Evolutionary conservation across 1,140 invertebrate species (phyloP), one percentile per base, ranked within the genome.

Genomic region (Sycobia sp.): DNA sequence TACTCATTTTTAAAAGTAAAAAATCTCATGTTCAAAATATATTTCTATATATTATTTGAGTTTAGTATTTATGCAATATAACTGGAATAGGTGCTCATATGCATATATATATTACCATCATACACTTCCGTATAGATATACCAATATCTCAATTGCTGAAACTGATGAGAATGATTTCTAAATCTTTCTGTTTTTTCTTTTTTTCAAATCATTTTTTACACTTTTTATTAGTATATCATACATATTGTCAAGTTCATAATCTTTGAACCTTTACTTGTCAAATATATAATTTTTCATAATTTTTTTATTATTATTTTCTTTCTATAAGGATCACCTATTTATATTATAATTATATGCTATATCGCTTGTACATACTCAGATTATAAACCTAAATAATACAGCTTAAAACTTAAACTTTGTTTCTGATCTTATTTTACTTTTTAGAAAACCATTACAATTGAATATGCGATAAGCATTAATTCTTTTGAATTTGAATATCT

Each of bases 291-390:
- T 58, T 50, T 38, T 65, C 58, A 62, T 59, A 57, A 66, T 69
- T n/a, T n/a, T n/a, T n/a, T n/a, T 67, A 68, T 69, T 65, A 51
- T 65, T 69, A 57, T 41, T 60, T 57, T 69, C 63, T 65, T 67
- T 62, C 63, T 18, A 11, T 53, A 25, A 62, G 18, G 32, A 43
- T 20, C 51, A 49, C 56, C 16, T 68, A 72, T 68, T 67, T 61
- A 64, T 66, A 53, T 62, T 38, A 63, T 65, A 67, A 71, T 57
- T 67, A 63, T 58, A 67, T 70, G 46, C 60, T 73, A 54, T 69
- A 44, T 74, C 66, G 69, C 66, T 75, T 74, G 70, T 75, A 76
- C 69, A 74, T 72, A 73, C 65, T 73, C 74, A 71, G 71, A 72
- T 71, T 74, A 63, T 67, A 74, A 55, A 71, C 63, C 65, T 77